phyloP scores from a whole-genome alignment of 2,888 invertebrate species.

The Stramonita haemastoma region DNA sequence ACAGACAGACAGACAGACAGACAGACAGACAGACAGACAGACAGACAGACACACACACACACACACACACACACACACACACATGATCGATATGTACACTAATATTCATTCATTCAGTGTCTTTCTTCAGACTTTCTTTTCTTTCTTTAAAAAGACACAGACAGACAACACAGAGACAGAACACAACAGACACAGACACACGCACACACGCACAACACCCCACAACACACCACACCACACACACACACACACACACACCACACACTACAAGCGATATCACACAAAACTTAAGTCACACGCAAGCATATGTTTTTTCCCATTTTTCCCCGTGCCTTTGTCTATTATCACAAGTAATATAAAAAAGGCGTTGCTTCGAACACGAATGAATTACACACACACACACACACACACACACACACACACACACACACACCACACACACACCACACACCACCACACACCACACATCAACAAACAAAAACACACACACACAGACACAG shows the following conservation, averaged over 20 bases:
- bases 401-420: neutral
- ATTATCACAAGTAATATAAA: no score
- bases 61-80: conserved; percentile 12
- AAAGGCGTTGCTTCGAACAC: neutral
- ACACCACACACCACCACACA: no score
- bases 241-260: no score
- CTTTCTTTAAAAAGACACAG: neutral
- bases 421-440: no score
- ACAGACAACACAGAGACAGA: neutral
- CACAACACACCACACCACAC: neutral
- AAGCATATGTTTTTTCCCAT: no score
- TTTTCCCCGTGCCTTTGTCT: no score
- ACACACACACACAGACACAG: no score
- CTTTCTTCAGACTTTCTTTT: neutral
- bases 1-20: neutral
- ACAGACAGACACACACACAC: neutral
- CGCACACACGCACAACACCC: no score
- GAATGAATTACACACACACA: neutral
- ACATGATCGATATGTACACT: neutral
- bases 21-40: neutral
- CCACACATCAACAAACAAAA: no score
- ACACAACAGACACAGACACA: neutral
- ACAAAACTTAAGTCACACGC: neutral
- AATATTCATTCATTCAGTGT: neutral
- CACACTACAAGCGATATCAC: neutral